Evolutionary conservation across 92 coral and sea anemone genomes (phyloP), one percentile per base, ranked within the genome.

Genomic region (Pocillopora meandrina): DNA sequence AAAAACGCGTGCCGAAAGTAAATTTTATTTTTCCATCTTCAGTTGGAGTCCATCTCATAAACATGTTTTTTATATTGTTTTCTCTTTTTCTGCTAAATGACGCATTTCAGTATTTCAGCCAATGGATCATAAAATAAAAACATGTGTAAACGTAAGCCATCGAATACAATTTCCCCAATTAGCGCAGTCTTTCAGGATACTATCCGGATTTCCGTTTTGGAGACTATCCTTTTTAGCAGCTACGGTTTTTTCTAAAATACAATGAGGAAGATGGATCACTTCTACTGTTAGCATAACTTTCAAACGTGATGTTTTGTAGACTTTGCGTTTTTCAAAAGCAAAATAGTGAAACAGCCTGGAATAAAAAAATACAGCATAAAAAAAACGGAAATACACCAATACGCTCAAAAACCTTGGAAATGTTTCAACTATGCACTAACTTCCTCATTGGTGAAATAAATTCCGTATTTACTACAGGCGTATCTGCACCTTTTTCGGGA

Each of bases 161-260:
- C 18, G 33, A 67, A 55, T 31, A 26, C 57, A 18, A 20, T 56
- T 49, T 16, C 34, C 16, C 26, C 76, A 68, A 57, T 80, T 64
- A 21, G 55, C 21, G 34, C 16, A 68, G 33, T 31, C 59, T 57
- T 58, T 19, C 15, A 8, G 49, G 15, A 56, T 47, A 71, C 49
- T 70, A 66, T 26, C 85, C 67, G 85, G 77, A 71, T 71, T n/a
- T 81, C 77, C 85, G 85, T 60, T 81, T 81, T 36, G 52, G 4
- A 42, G 52, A 42, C 31, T 26, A 26, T 42, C 52, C 52, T 42
- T 42, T 42, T 42, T 7, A 3, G 52, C 52, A 42, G 52, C 52
- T 42, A 3, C 52, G 52, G 8, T 42, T 42, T 7, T 42, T 42
- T 42, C 2, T 5, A 42, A 42, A 42, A 42, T 42, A 42, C 52